Conservation (phyloP, 2,113 vertebrate species). For the Zonotrichia leucophrys region DNA sequence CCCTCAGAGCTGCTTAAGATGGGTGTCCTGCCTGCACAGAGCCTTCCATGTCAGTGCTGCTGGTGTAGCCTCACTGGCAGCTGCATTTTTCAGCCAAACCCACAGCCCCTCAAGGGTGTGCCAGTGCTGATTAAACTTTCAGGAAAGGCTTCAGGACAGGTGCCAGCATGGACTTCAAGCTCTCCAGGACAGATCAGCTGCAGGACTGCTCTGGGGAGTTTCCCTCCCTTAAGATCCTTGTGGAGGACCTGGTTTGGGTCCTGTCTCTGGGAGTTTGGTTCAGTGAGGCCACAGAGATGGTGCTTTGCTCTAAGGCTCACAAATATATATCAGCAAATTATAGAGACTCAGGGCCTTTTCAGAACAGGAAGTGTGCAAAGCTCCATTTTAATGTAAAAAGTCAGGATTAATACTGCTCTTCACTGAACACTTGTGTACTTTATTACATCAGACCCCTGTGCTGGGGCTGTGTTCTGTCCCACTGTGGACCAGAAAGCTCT, state of each 20-base stretch:
- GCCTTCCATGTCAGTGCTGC: not conserved
- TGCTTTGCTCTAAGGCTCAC: rapidly evolving
- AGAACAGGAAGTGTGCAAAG: not conserved
- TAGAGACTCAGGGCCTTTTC: not conserved
- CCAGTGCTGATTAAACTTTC: constrained; percentile 1
- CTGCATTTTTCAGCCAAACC: not conserved
- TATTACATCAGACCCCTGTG: not conserved
- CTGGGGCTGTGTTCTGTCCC: not conserved
- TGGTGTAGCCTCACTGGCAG: not conserved
- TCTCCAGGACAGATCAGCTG: not conserved
- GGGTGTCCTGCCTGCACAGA: not conserved
- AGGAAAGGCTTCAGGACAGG: not conserved
- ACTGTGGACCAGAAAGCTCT: not conserved
- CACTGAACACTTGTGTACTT: not conserved
- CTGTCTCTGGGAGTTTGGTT: not conserved
- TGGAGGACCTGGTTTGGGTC: not conserved
- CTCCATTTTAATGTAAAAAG: not conserved
- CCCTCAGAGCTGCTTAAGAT: not conserved
- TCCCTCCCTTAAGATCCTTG: not conserved
- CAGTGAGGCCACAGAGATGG: not conserved
- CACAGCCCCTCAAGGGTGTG: not conserved
- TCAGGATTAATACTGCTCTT: not conserved
- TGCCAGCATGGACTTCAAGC: not conserved
- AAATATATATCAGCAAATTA: not conserved
- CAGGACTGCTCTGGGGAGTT: not conserved